These are phyloP conservation scores for Scaptomyza reducta DNA, from an alignment of 2,888 invertebrate species.

Conservation along the genomic window DNA sequence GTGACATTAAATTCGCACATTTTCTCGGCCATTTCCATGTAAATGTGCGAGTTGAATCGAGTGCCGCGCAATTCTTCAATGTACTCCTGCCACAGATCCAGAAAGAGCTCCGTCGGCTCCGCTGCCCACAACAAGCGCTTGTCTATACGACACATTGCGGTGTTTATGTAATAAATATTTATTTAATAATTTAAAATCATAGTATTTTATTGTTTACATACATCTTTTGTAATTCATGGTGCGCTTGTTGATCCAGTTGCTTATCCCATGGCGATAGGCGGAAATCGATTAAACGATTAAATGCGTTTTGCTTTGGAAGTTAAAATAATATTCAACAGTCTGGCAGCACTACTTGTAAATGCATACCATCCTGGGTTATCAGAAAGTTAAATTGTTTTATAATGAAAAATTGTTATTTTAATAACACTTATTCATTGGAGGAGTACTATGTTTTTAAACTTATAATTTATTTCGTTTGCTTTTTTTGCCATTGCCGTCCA, in stretches of 20 bases:
- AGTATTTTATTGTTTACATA: conserved; percentile 3
- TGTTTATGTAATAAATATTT: neutral
- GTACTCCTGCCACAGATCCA: conserved; percentile 48
- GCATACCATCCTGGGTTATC: neutral
- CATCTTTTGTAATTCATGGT: conserved; percentile 3
- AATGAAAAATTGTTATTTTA: neutral
- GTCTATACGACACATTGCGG: neutral
- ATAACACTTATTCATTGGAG: neutral
- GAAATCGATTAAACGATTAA: conserved; percentile 14
- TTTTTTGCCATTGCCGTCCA: neutral
- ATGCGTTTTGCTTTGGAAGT: conserved; percentile 2
- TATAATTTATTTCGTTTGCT: neutral
- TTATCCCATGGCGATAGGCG: conserved; percentile 6
- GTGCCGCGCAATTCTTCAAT: conserved; percentile 23
- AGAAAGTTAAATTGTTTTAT: no score
- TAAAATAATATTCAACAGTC: neutral
- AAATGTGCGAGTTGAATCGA: conserved; percentile 22
- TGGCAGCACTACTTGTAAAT: conserved; percentile 4
- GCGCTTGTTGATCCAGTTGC: neutral
- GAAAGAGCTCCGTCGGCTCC: conserved; percentile 30
- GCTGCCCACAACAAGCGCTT: conserved; percentile 28
- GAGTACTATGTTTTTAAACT: neutral
- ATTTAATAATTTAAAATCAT: neutral
- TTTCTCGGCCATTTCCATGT: conserved; percentile 36
- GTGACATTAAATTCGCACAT: conserved; percentile 39